Evolutionary conservation across 2,888 invertebrate species (phyloP).

Genomic region (Carcina quercana): DNA sequence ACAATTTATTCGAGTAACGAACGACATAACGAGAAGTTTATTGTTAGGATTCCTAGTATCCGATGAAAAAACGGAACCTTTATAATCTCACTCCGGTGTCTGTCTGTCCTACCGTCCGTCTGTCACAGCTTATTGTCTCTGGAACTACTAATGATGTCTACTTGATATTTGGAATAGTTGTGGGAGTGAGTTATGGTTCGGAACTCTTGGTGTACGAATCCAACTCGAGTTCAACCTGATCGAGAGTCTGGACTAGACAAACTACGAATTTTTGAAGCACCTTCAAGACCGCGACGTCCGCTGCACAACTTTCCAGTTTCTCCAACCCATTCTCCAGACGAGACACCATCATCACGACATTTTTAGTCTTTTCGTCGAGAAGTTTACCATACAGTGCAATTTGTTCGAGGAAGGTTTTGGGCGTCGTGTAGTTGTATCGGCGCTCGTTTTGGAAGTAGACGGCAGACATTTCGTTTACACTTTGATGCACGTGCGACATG

Average conservation of each 20-base stretch:
- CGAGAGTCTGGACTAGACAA: not conserved
- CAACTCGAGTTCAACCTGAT: too few relatives aligned
- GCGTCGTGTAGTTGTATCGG: slow-evolving; percentile 96
- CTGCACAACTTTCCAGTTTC: slow-evolving; percentile 89
- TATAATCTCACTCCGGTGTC: too few relatives aligned
- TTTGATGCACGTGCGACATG: slow-evolving; percentile 93
- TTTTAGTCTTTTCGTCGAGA: slow-evolving; percentile 77
- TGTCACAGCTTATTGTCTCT: too few relatives aligned
- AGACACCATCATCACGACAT: slow-evolving; percentile 82
- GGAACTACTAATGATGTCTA: too few relatives aligned
- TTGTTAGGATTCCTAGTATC: too few relatives aligned
- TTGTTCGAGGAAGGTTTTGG: slow-evolving; percentile 95
- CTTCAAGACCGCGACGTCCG: slow-evolving; percentile 91
- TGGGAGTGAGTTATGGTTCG: too few relatives aligned
- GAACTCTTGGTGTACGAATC: too few relatives aligned
- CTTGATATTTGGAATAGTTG: too few relatives aligned
- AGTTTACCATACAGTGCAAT: slow-evolving; percentile 87
- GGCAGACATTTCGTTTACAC: slow-evolving; percentile 89
- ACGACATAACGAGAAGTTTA: too few relatives aligned
- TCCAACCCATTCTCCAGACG: slow-evolving; percentile 92
- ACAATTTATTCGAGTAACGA: too few relatives aligned
- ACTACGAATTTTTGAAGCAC: slow-evolving; percentile 28
- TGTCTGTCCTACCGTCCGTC: too few relatives aligned
- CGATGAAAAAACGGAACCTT: too few relatives aligned
- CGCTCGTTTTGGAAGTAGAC: slow-evolving; percentile 88